These are phyloP conservation scores for Gymnocypris eckloni DNA, from an alignment of 2,797 vertebrate species.

Conservation along the genomic window DNA sequence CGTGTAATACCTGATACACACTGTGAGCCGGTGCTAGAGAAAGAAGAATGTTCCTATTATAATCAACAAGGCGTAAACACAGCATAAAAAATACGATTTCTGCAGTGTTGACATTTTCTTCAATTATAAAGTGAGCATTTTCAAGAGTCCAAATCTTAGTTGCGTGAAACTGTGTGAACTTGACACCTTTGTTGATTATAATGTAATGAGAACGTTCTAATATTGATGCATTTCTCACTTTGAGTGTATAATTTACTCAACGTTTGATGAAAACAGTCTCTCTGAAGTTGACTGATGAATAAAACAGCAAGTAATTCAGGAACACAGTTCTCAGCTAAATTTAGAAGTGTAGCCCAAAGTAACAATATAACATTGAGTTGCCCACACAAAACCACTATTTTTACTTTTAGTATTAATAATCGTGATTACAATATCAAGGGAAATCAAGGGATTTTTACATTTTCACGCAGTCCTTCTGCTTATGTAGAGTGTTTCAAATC, in stretches of 20 bases:
- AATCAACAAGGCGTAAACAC: conserved; percentile 36
- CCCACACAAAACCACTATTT: conserved; percentile 19
- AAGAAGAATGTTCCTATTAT: conserved; percentile 42
- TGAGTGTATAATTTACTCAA: conserved; percentile 11
- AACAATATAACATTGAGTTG: not conserved
- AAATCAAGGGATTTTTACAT: conserved; percentile 1
- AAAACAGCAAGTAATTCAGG: conserved; percentile 10
- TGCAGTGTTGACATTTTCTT: conserved; percentile 18
- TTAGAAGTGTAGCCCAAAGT: not conserved
- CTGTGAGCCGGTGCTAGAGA: conserved; percentile 53
- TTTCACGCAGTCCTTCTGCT: not conserved
- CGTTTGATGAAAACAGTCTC: conserved; percentile 16
- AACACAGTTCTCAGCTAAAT: conserved; percentile 29
- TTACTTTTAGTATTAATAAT: conserved; percentile 4
- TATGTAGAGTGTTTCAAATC: conserved; percentile 19
- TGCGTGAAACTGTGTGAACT: conserved; percentile 2
- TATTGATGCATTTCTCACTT: conserved; percentile 14
- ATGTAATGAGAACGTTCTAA: conserved; percentile 3
- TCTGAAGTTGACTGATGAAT: conserved; percentile 30
- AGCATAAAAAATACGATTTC: conserved; percentile 52
- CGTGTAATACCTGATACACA: not conserved
- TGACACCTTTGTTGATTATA: conserved; percentile 30
- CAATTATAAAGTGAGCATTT: not conserved
- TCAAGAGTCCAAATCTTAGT: conserved; percentile 7
- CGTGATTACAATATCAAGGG: not conserved